phyloP scores from a whole-genome alignment of 2,888 invertebrate species.

The Spicauda simplicius region DNA sequence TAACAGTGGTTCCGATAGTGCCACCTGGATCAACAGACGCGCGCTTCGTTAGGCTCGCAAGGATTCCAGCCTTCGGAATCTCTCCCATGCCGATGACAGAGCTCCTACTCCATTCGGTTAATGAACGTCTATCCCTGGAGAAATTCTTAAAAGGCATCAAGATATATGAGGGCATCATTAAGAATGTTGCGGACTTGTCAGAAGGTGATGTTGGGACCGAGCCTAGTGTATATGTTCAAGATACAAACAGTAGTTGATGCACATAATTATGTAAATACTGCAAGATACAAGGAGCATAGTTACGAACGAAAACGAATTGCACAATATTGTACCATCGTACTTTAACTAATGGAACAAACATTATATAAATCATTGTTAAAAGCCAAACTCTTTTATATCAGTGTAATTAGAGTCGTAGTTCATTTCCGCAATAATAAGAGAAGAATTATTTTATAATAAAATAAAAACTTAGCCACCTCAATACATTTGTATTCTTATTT shows the following conservation, averaged over 20 bases:
- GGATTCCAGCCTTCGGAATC: conserved; percentile 92
- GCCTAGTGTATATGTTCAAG: conserved; percentile 35
- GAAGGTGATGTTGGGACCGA: conserved; percentile 24
- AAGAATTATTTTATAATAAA: too few relatives aligned
- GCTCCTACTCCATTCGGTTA: conserved; percentile 91
- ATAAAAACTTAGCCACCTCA: too few relatives aligned
- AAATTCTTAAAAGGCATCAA: conserved; percentile 90
- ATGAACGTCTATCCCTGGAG: conserved; percentile 89
- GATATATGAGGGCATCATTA: conserved; percentile 86
- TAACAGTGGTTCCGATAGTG: conserved; percentile 82
- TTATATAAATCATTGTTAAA: too few relatives aligned
- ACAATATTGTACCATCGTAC: too few relatives aligned
- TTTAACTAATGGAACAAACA: too few relatives aligned
- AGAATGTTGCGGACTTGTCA: conserved; percentile 40
- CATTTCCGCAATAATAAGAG: too few relatives aligned
- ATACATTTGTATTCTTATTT: too few relatives aligned
- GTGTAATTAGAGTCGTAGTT: too few relatives aligned
- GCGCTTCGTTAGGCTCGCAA: conserved; percentile 89
- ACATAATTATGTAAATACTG: not conserved
- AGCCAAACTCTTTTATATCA: too few relatives aligned
- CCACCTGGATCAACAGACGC: conserved; percentile 91
- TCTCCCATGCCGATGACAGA: conserved; percentile 93
- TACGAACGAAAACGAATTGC: too few relatives aligned
- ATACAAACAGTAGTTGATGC: conserved; percentile 2
- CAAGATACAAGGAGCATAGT: too few relatives aligned